Evolutionary conservation across 2,113 vertebrate species (phyloP).

Genomic region (Oceanites oceanicus): DNA sequence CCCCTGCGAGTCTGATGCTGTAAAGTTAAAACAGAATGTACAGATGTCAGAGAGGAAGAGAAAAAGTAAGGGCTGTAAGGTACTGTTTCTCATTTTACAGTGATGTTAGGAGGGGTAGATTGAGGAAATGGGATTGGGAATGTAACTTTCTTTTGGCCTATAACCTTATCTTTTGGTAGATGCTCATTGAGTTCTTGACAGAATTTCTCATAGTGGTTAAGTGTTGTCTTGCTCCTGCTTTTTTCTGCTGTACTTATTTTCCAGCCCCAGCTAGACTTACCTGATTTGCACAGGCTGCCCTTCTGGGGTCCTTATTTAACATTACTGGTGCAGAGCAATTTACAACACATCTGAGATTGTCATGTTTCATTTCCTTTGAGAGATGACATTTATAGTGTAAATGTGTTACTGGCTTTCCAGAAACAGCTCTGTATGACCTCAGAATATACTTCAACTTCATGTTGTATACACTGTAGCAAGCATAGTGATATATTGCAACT

Average conservation of each 20-base stretch:
- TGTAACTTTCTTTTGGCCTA: neutral
- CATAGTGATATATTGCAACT: neutral
- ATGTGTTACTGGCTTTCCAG: neutral
- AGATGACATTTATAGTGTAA: neutral
- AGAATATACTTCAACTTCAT: neutral
- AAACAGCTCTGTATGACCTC: neutral
- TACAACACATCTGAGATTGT: neutral
- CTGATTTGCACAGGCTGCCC: neutral
- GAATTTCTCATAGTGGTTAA: neutral
- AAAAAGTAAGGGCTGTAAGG: neutral
- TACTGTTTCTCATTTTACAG: neutral
- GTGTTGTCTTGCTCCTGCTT: neutral
- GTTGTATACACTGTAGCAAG: neutral
- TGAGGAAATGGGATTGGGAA: neutral
- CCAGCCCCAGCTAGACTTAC: neutral
- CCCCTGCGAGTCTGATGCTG: neutral
- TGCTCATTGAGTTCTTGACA: neutral
- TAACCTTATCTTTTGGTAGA: neutral
- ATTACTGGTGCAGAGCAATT: neutral
- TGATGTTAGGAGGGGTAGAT: neutral
- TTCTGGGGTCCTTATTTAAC: neutral
- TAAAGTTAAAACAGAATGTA: neutral
- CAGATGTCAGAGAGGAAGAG: neutral
- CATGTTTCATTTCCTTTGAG: constrained; percentile 8
- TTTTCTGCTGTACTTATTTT: neutral